Base-by-base conservation (phyloP, 2,888 invertebrate genomes). In the Coelopa pilipes region DNA sequence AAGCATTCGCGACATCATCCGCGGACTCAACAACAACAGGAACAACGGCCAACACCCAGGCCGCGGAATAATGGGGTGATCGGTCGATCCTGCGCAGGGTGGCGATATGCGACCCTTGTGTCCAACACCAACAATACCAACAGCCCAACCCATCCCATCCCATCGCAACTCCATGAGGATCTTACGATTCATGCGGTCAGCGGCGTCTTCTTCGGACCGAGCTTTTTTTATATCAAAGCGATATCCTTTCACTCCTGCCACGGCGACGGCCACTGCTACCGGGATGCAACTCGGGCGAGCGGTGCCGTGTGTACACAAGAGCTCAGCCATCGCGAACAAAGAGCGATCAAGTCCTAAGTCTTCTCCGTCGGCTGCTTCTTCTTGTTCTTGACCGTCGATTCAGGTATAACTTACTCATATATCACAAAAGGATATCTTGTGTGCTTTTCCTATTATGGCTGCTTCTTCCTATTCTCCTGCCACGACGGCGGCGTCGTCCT, bases 351-450 rank as follows among this genome's bases (percentile, higher is more conserved):
- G n/a, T 34, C 10, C 19, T 66, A 34, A 19, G 60, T 59, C 59
- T 70, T 24, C 73, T 66, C 60, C 68, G 49, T 63, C 60, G 34
- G 68, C 68, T 19, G 53, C 67, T 73, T 55, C 68, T 59, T 55
- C 62, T 50, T 62, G 68, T 69, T 65, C 65, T 19, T 49, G 12
- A 59, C 15, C 49, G 50, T 11, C 49, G 49, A 53, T 76, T 82
- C 83, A 83, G 84, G 82, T 84, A 84, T 82, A 82, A 82, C 82
- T 81, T 84, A 83, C 83, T 84, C 83, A 81, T 81, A 84, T 83
- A 83, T 83, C 85, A 85, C 81, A 83, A 80, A 82, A 81, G 82
- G 81, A 84, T 83, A 82, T 81, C 78, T 76, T 81, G 80, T 83
- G 82, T 83, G 80, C 82, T 80, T 83, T 83, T 82, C 82, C 79